Evolutionary conservation across 2,113 vertebrate species (phyloP).

Genomic region (Nicator chloris): DNA sequence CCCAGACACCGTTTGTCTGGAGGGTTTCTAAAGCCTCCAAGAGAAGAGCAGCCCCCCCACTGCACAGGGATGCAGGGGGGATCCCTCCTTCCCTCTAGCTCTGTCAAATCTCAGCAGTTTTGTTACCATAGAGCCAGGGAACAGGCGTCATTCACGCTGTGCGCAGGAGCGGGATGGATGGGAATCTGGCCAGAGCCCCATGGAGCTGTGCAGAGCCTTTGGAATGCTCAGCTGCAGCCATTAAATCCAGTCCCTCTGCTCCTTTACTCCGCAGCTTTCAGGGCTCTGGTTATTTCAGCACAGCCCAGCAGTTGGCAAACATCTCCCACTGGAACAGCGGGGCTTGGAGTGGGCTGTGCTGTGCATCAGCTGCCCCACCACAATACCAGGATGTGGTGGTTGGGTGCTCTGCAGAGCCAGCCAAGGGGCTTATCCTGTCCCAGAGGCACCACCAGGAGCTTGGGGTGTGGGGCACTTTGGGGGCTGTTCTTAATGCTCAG

Average conservation of each 20-base stretch:
- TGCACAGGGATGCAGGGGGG: neutral
- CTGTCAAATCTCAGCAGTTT: neutral
- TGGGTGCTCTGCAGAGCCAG: neutral
- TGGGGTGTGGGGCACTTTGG: neutral
- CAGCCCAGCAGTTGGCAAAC: neutral
- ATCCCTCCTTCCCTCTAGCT: neutral
- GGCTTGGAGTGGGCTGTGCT: neutral
- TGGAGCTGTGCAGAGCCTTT: neutral
- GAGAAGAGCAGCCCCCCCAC: neutral
- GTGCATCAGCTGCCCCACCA: neutral
- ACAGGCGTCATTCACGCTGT: rapidly evolving
- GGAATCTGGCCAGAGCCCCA: neutral
- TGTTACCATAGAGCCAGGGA: neutral
- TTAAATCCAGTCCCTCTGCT: neutral
- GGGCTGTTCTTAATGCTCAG: neutral
- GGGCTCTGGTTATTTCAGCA: neutral
- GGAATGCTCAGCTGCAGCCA: neutral
- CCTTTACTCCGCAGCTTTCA: neutral
- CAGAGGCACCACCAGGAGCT: neutral
- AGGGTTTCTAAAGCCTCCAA: neutral
- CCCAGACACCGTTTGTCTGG: neutral
- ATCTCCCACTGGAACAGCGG: neutral
- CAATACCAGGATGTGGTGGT: neutral
- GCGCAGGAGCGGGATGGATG: rapidly evolving
- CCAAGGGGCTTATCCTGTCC: neutral